Evolutionary conservation across 37 sponge, comb jelly and placozoan species (phyloP).

Genomic region (Theonella swinhoei): DNA sequence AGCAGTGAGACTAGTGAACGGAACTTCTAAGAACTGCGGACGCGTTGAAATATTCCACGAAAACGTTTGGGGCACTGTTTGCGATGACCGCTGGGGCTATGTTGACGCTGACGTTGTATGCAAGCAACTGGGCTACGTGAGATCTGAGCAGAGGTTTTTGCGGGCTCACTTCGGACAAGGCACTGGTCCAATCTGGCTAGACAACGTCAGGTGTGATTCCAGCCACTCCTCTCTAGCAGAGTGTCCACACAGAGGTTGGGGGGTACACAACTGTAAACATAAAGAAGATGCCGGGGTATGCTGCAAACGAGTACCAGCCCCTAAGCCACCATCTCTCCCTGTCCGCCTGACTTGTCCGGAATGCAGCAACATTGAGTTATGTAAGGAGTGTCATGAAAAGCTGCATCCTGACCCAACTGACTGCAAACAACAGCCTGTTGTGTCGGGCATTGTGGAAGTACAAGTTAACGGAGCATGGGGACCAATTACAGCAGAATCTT

Average conservation of each 20-base stretch:
- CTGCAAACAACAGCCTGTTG: constrained; percentile 21
- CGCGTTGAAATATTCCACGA: constrained; percentile 69
- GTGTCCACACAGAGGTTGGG: constrained; percentile 34
- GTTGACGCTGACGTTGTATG: constrained; percentile 57
- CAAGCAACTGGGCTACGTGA: constrained; percentile 49
- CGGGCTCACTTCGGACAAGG: constrained; percentile 47
- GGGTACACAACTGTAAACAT: constrained; percentile 51
- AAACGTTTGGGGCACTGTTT: constrained; percentile 79
- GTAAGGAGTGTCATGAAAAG: constrained; percentile 32
- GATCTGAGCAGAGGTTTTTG: background rate
- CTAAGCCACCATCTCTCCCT: constrained; percentile 22
- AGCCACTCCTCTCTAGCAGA: constrained; percentile 14
- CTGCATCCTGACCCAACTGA: constrained; percentile 9
- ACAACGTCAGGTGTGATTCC: constrained; percentile 47
- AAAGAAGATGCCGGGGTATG: constrained; percentile 66
- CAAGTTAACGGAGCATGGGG: constrained; percentile 39
- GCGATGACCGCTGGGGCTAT: constrained; percentile 58
- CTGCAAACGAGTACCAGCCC: constrained; percentile 20
- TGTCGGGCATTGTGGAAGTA: constrained; percentile 58
- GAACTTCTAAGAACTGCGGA: constrained; percentile 33
- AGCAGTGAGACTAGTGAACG: constrained; percentile 41
- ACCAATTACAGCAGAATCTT: constrained; percentile 39
- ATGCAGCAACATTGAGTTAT: background rate
- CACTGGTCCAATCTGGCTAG: constrained; percentile 59
- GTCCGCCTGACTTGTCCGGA: constrained; percentile 58